Percentiles rank a stretch among this genome's conserved stretches.
These are phyloP conservation scores for Nephrocerus scutellatus DNA, from an alignment of 2,888 invertebrate species.

Conservation along the genomic window DNA sequence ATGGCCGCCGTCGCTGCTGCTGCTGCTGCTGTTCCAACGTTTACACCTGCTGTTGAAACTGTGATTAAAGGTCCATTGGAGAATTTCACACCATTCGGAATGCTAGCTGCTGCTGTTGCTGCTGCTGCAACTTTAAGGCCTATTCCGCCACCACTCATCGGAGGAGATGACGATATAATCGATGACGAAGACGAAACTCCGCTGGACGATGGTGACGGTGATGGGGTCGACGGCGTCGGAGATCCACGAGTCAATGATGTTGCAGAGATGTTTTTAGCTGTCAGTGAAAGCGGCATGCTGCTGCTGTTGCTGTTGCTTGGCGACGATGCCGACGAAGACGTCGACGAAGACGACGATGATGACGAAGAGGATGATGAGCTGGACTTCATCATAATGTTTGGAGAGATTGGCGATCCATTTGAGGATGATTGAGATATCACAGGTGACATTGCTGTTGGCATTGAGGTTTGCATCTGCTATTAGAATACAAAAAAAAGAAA, in stretches of 20 bases:
- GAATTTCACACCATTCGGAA: slow-evolving; percentile 33
- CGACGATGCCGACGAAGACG: slow-evolving; percentile 7
- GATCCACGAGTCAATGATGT: slow-evolving; percentile 38
- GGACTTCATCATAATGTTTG: slow-evolving; percentile 21
- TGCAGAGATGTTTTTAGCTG: slow-evolving; percentile 34
- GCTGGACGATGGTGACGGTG: slow-evolving; percentile 44
- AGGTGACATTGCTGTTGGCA: slow-evolving; percentile 43
- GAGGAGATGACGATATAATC: slow-evolving; percentile 36
- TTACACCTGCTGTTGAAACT: slow-evolving; percentile 13
- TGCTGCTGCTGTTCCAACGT: slow-evolving; percentile 18
- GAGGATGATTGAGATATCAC: slow-evolving; percentile 42
- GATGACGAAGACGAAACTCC: slow-evolving; percentile 45
- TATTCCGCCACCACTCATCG: slow-evolving; percentile 31
- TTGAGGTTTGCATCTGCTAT: slow-evolving; percentile 35
- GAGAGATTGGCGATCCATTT: slow-evolving; percentile 28
- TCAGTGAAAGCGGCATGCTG: slow-evolving; percentile 31
- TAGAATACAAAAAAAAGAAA: slow-evolving; percentile 18
- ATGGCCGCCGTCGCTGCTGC: slow-evolving; percentile 14
- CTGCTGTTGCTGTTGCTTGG: slow-evolving; percentile 6
- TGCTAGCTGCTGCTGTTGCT: slow-evolving; percentile 25
- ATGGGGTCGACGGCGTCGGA: slow-evolving; percentile 45
- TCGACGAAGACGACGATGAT: slow-evolving; percentile 13
- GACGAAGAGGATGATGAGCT: slow-evolving; percentile 16
- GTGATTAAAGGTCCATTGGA: no score
- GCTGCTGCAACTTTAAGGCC: slow-evolving; percentile 22